Evolutionary conservation across 2,888 invertebrate genomes (phyloP).

Genomic region (Erebia palarica): DNA sequence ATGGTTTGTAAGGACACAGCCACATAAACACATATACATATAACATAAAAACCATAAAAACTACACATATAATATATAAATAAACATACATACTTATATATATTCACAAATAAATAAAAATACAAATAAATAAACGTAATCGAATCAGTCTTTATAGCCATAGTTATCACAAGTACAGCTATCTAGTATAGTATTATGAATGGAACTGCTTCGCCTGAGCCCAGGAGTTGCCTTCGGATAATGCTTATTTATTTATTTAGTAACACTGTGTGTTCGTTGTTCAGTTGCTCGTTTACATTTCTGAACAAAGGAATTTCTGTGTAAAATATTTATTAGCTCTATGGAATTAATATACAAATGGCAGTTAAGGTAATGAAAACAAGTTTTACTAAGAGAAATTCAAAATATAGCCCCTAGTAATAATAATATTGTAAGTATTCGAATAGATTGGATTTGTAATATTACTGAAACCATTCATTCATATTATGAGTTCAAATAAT

Average conservation of each 20-base stretch:
- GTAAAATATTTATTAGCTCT: not conserved
- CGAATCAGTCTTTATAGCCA: too few species aligned
- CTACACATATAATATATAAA: too few species aligned
- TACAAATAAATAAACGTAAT: too few species aligned
- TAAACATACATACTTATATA: too few species aligned
- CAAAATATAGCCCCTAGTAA: not conserved
- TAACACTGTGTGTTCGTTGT: not conserved
- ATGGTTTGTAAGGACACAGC: too few species aligned
- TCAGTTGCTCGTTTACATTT: conserved; percentile 4
- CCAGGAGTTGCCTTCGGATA: not conserved
- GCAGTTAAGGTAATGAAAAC: not conserved
- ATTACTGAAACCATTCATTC: not conserved
- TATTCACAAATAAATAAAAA: too few species aligned
- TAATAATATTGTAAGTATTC: too few species aligned
- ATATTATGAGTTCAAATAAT: not conserved
- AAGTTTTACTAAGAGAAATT: not conserved
- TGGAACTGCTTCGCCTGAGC: not conserved
- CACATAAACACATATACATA: too few species aligned
- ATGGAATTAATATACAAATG: not conserved
- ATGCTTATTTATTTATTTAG: conserved; percentile 12
- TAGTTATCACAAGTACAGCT: too few species aligned
- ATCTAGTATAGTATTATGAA: too few species aligned
- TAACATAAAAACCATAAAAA: too few species aligned
- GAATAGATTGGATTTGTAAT: not conserved
- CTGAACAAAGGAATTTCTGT: conserved; percentile 8